Evolutionary conservation across 1,140 invertebrate species (phyloP).

Genomic region (Pinna nobilis): DNA sequence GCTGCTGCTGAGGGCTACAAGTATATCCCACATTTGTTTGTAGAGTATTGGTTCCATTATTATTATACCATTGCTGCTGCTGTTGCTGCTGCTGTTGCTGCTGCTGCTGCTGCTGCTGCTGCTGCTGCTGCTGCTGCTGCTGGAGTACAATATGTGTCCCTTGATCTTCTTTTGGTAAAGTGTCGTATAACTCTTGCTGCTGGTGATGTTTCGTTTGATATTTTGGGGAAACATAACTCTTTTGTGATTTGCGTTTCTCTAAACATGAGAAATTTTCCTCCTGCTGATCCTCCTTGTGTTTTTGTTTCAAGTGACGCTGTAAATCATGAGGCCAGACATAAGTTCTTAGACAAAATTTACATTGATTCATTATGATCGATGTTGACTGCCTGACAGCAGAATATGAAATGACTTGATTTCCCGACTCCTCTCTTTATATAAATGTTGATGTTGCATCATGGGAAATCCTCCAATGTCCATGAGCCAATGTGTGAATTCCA

Average conservation of each 20-base stretch:
- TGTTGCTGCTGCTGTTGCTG: not conserved
- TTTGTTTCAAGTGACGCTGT: conserved; percentile 8
- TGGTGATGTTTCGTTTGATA: not conserved
- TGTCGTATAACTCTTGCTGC: not conserved
- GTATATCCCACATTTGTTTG: too few relatives aligned
- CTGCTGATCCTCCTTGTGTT: conserved; percentile 17
- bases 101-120: conserved; percentile 8
- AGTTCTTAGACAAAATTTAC: conserved; percentile 1
- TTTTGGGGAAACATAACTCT: not conserved
- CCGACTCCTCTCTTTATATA: not conserved
- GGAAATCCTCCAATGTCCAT: conserved; percentile 30
- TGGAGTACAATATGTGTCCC: too few relatives aligned
- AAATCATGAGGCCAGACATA: conserved; percentile 19
- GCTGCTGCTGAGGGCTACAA: not conserved
- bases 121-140: too few relatives aligned
- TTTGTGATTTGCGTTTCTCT: not conserved
- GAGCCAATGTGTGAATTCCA: conserved; percentile 26
- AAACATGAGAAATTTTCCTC: not conserved
- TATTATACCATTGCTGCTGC: conserved; percentile 8
- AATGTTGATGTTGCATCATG: not conserved
- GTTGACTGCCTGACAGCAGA: not conserved
- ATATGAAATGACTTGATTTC: not conserved
- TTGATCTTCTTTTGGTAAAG: not conserved
- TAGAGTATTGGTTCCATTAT: too few relatives aligned
- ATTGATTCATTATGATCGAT: conserved; percentile 12